A percentile compares a stretch with the other conserved stretches of the same genome.
Conservation (phyloP, 2,113 vertebrate genomes). For the Oncorhynchus masou region DNA sequence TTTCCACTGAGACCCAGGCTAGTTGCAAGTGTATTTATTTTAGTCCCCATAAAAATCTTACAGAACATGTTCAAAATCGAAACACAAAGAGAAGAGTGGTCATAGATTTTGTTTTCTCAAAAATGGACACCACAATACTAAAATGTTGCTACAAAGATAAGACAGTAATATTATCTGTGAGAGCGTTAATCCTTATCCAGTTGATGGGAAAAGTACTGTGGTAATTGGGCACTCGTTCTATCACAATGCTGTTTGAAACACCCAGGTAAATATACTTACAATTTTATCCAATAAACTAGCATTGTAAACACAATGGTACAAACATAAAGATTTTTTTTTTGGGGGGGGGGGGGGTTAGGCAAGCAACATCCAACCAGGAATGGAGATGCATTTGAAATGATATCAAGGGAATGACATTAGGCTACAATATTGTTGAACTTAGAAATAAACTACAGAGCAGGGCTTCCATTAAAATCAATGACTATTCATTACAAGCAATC, state of each 20-base stretch:
- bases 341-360: conserved; percentile 14
- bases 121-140: conserved; percentile 41
- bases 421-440: conserved; percentile 15
- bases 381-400: conserved; percentile 15
- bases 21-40: conserved; percentile 19
- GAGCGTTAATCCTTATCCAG: conserved; percentile 17
- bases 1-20: conserved; percentile 22
- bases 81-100: conserved; percentile 25
- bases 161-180: conserved; percentile 33
- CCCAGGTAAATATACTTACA: conserved; percentile 8
- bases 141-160: conserved; percentile 34
- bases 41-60: conserved; percentile 37
- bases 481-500: conserved; percentile 42
- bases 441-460: conserved; percentile 5
- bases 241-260: too few relatives aligned
- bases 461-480: conserved; percentile 16
- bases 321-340: conserved; percentile 23
- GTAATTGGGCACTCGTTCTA: too few relatives aligned
- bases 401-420: conserved; percentile 33
- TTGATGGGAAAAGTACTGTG: not conserved
- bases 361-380: conserved; percentile 42
- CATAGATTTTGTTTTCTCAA: conserved; percentile 13
- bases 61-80: conserved; percentile 51
- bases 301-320: conserved; percentile 45
- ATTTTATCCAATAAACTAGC: conserved; percentile 47